Conservation (phyloP, 2,113 vertebrate species). For the Ammospiza caudacuta region DNA sequence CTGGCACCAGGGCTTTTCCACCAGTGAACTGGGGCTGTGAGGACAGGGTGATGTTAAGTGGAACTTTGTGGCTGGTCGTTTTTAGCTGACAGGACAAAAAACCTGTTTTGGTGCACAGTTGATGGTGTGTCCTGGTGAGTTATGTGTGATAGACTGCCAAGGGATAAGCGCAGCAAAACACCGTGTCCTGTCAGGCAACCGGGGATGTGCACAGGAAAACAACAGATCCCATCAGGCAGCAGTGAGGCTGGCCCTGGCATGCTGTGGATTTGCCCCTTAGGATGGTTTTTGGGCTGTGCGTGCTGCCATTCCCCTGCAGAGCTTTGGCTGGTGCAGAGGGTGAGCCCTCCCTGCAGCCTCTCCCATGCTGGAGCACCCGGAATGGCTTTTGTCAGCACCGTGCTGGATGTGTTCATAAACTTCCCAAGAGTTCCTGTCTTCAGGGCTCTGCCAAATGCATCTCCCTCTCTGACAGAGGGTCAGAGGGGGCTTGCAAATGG, state of each 20-base stretch:
- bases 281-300: neutral
- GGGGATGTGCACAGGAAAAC: fast-evolving
- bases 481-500: too few species aligned
- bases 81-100: neutral
- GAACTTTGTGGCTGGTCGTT: fast-evolving
- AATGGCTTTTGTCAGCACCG: fast-evolving
- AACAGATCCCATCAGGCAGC: neutral
- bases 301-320: fast-evolving
- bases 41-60: fast-evolving
- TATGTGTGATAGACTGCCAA: neutral
- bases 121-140: fast-evolving
- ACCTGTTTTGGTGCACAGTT: fast-evolving
- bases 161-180: neutral
- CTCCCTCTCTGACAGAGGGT: neutral
- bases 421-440: neutral
- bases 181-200: neutral
- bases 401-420: fast-evolving
- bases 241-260: fast-evolving
- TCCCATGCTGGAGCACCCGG: fast-evolving
- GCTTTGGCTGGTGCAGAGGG: neutral
- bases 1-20: fast-evolving
- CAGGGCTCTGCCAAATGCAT: neutral
- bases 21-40: fast-evolving
- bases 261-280: neutral
- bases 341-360: neutral